Evolutionary conservation across 1,140 invertebrate species (phyloP), one percentile per base, ranked within the genome.

Genomic region (Aphelinus atriplicis): DNA sequence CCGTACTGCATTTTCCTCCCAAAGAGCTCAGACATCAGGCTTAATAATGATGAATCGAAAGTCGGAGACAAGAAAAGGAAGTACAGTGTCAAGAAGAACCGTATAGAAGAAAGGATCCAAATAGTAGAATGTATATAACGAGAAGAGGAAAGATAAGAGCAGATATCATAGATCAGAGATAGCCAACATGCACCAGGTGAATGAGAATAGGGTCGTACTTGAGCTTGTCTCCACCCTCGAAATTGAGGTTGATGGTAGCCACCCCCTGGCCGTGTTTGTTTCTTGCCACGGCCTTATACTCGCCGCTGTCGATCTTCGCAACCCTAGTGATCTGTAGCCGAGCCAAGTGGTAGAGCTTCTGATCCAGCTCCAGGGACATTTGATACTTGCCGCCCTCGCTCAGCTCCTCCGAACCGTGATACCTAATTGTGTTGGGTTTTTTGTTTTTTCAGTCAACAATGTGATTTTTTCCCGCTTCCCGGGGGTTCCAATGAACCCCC

Each of bases 211-310:
- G 74, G 76, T 85, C 93, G 91, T 93, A 95, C 94, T 95, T 96
- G 78, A 93, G 92, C 90, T 94, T 96, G 79, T 93, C 94, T 80
- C 93, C 92, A 82, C 94, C 94, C 89, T 96, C 95, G 88, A 97
- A 97, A 89, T 98, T 98, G 26, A 99, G 90, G 90, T 97, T 98
- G 84, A 99, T 97, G 77, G 95, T 97, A 60, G 97, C 96, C 57
- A 94, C 92, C 67, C 95, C 96, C 88, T 96, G 94, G 76, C 97
- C 97, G 80, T 95, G 92, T 83, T 93, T 94, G 88, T 98, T 99
- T 89, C 92, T 95, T 61, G 97, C 97, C 26, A 95, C 90, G 72
- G 96, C 96, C 85, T 93, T 95, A 88, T 99, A 99, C 85, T 97
- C 95, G 76, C 97, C 97, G 80, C 93, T 93, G 87, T 99, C 97